Conservation (phyloP, 2,113 vertebrate genomes). For the Nematolebias whitei region DNA sequence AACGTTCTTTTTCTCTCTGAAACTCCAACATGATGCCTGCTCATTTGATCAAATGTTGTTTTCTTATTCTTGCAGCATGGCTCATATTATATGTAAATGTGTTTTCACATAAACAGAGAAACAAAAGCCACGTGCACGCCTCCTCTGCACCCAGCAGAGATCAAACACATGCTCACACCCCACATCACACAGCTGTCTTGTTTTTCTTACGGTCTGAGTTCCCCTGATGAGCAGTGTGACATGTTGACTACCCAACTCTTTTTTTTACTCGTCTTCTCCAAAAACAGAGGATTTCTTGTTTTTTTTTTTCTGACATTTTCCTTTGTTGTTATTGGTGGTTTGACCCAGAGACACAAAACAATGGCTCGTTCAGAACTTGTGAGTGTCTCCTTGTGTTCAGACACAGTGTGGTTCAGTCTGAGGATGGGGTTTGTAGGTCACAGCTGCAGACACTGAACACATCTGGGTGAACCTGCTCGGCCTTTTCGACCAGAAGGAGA, state of each 20-base stretch:
- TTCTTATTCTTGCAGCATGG: background rate
- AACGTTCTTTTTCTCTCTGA: background rate
- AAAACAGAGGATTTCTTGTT: slow-evolving; percentile 49
- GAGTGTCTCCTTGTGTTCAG: slow-evolving; percentile 27
- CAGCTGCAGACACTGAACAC: slow-evolving; percentile 19
- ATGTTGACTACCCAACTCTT: slow-evolving; percentile 43
- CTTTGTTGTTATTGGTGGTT: slow-evolving; percentile 36
- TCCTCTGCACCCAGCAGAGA: slow-evolving; percentile 9
- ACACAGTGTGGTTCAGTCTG: slow-evolving; percentile 32
- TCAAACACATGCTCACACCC: slow-evolving; percentile 16
- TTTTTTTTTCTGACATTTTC: slow-evolving; percentile 43
- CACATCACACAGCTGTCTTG: slow-evolving; percentile 52
- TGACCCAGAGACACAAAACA: slow-evolving; percentile 39
- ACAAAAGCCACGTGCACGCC: slow-evolving; percentile 9
- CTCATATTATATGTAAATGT: slow-evolving; percentile 23
- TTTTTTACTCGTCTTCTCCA: slow-evolving; percentile 10
- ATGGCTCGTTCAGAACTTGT: slow-evolving; percentile 55
- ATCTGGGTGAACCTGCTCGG: slow-evolving; percentile 30
- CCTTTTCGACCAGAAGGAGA: background rate
- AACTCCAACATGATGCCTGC: slow-evolving; percentile 2
- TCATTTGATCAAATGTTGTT: slow-evolving; percentile 9
- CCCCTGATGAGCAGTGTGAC: slow-evolving; percentile 44
- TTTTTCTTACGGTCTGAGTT: slow-evolving; percentile 19
- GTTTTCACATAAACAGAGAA: slow-evolving; percentile 13
- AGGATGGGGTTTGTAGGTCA: slow-evolving; percentile 32